Conservation (phyloP, 2,797 vertebrate species). For the Synaphobranchus kaupii region DNA sequence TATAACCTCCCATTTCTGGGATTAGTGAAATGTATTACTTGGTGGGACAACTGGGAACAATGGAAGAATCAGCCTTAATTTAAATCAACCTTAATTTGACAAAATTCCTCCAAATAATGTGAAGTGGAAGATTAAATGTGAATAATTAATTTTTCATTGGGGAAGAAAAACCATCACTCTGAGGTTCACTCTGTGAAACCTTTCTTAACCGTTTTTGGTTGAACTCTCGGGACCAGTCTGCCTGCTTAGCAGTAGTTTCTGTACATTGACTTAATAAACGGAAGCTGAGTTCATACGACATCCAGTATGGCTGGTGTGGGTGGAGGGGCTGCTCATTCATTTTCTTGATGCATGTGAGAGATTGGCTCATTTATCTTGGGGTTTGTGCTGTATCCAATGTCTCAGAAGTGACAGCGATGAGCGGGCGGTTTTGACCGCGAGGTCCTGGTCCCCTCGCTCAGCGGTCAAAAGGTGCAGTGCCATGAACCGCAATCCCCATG, state of each 20-base stretch:
- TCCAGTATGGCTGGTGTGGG: not conserved
- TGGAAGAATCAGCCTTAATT: not conserved
- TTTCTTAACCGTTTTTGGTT: not conserved
- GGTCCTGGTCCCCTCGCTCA: not conserved
- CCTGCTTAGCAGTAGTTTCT: not conserved
- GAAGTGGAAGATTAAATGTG: no score
- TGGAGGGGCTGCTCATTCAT: not conserved
- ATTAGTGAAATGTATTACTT: not conserved
- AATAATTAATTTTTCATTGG: no score
- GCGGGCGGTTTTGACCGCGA: not conserved
- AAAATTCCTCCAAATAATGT: no score
- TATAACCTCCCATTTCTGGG: not conserved
- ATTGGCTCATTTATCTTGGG: not conserved
- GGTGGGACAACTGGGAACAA: not conserved
- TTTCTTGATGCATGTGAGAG: not conserved
- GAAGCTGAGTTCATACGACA: not conserved
- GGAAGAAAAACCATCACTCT: not conserved
- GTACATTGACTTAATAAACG: not conserved
- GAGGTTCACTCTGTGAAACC: not conserved
- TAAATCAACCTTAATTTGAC: not conserved
- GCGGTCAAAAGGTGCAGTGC: not conserved
- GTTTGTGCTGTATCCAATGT: not conserved
- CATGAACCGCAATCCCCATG: not conserved
- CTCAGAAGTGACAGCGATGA: slow-evolving; percentile 1
- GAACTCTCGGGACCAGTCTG: not conserved